phyloP scores from a whole-genome alignment of 2,797 vertebrate genomes.

The Acipenser transmontanus region DNA sequence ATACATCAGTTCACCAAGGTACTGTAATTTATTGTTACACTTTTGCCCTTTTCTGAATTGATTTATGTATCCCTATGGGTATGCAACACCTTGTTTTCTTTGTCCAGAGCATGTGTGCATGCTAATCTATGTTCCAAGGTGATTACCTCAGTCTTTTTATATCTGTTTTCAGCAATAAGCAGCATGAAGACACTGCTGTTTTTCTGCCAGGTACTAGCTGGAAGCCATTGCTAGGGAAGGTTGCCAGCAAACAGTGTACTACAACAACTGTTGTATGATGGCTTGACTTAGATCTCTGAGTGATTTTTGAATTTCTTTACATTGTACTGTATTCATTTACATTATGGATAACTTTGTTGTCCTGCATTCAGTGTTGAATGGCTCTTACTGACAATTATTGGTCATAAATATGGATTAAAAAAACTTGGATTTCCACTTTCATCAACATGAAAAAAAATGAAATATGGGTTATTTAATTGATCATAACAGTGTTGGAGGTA shows the following conservation, averaged over 20 bases:
- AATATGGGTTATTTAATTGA: too few relatives aligned
- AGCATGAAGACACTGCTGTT: background rate
- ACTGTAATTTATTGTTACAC: background rate
- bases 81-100: background rate
- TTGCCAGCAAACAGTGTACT: background rate
- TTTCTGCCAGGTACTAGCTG: conserved; percentile 3
- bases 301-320: background rate
- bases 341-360: background rate
- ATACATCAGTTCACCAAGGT: background rate
- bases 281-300: background rate
- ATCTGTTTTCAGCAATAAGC: conserved; percentile 1
- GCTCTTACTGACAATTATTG: background rate
- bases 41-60: background rate
- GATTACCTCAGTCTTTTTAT: background rate
- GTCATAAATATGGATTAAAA: too few relatives aligned
- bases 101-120: background rate
- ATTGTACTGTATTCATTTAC: background rate
- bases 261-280: background rate
- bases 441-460: too few relatives aligned
- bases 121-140: conserved; percentile 1
- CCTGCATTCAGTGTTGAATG: background rate
- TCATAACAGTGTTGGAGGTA: too few relatives aligned
- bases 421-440: too few relatives aligned
- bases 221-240: background rate
- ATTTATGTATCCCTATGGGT: conserved; percentile 1